These are phyloP conservation scores for Cantharis rufa DNA, from an alignment of 2,888 invertebrate genomes.

Conservation along the genomic window DNA sequence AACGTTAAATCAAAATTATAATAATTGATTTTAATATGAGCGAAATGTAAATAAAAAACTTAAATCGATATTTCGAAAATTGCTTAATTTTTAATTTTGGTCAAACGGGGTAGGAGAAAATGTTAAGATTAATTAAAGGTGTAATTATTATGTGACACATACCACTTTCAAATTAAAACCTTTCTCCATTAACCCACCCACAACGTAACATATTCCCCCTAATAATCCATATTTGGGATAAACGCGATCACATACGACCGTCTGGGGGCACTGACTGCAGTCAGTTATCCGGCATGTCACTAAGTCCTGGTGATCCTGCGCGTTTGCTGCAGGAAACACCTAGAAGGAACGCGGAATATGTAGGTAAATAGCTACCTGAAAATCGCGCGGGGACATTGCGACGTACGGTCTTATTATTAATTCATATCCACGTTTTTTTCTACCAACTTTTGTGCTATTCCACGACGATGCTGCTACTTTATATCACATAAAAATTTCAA, in stretches of 20 bases:
- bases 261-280: slow-evolving; percentile 24
- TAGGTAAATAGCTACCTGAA: slow-evolving; percentile 3
- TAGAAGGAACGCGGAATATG: slow-evolving; percentile 19
- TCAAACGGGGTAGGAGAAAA: neutral
- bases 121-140: neutral
- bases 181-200: neutral
- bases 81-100: neutral
- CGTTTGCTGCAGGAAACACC: slow-evolving; percentile 22
- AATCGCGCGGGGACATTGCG: neutral
- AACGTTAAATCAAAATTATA: neutral
- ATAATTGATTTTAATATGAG: neutral
- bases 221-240: slow-evolving; percentile 10
- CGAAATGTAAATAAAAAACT: neutral
- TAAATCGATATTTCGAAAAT: neutral
- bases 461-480: neutral
- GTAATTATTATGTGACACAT: neutral
- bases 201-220: slow-evolving; percentile 12
- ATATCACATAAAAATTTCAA: neutral
- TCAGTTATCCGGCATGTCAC: slow-evolving; percentile 14
- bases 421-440: neutral
- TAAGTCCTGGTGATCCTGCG: slow-evolving; percentile 28
- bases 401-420: neutral
- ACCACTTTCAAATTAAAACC: neutral
- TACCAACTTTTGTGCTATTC: neutral
- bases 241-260: slow-evolving; percentile 7